Evolutionary conservation across 2,113 vertebrate species (phyloP), one percentile per base, ranked within the genome.

Genomic region (Butorides virescens): DNA sequence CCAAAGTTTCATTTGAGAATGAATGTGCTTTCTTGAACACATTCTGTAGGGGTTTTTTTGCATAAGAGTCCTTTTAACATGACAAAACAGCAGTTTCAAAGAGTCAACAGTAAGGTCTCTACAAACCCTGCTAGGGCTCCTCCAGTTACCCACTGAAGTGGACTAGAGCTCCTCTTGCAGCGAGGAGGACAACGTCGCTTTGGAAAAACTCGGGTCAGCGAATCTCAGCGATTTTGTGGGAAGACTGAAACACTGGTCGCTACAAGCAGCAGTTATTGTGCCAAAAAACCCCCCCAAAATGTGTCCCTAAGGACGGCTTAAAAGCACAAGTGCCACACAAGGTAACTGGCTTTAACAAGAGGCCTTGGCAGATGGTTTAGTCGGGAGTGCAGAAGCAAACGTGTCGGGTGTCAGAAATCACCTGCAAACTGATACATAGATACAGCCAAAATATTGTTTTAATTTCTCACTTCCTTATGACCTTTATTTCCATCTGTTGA

Each of bases 1-100:
- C 44, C 13, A 52, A 89, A 89, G 73, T 68, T 93, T 82, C 53
- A 66, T 90, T 86, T 90, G 80, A 93, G 77, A 96, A 88, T 70
- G 77, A 77, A 75, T 73, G 30, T 58, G 11, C 50, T 88, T 82
- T 93, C 85, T 94, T 72, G 32, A 92, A 85, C 19, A 32, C 4
- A 10, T 66, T 90, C 47, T 55, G 5, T 20, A 70, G 37, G 4
- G 42, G 4, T 7, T 74, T 68, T 39, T 82, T 55, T n/a, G 4
- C 8, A 27, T 23, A 26, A 17, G 15, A 44, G 9, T 52, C 25
- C n/a, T 87, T 85, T 82, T 66, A 79, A 91, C 14, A 22, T 1
- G 3, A 56, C 1, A 5, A 92, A 94, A 63, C 1, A 18, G 37
- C 29, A 74, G 9, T 53, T 88, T 65, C 27, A 70, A 47, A 79